These are phyloP conservation scores for Solen grandis DNA, from an alignment of 1,140 invertebrate genomes.

Conservation along the genomic window DNA sequence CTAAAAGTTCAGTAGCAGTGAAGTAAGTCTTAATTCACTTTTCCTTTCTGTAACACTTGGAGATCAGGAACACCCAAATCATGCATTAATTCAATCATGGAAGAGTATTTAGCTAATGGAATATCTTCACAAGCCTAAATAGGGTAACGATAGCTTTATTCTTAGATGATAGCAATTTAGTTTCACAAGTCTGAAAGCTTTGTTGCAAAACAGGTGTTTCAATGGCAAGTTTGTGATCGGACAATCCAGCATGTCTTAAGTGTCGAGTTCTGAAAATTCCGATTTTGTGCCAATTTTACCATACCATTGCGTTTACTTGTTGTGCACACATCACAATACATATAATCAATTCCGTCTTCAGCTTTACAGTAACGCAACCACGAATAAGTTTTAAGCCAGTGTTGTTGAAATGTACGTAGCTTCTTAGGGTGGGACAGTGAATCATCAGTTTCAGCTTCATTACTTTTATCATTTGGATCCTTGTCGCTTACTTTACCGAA, in stretches of 20 bases:
- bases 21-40: conserved; percentile 15
- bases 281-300: not conserved
- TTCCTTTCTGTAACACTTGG: not conserved
- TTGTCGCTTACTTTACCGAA: too few relatives aligned
- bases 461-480: too few relatives aligned
- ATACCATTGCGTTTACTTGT: not conserved
- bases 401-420: too few relatives aligned
- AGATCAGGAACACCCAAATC: not conserved
- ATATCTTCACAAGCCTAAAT: conserved; percentile 20
- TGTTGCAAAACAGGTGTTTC: not conserved
- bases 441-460: too few relatives aligned
- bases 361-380: too few relatives aligned
- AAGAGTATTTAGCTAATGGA: conserved; percentile 22
- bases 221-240: not conserved
- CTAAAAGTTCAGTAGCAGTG: conserved; percentile 16
- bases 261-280: not conserved
- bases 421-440: too few relatives aligned
- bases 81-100: conserved; percentile 10
- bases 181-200: not conserved
- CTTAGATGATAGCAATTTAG: not conserved
- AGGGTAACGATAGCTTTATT: not conserved
- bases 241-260: not conserved
- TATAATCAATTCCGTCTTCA: too few relatives aligned
- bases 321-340: too few relatives aligned
- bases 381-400: too few relatives aligned